A percentile compares a stretch with the other conserved stretches of the same genome.
These are phyloP conservation scores for Drosophila parabipectinata DNA, from an alignment of 1,140 invertebrate genomes.

Conservation along the genomic window DNA sequence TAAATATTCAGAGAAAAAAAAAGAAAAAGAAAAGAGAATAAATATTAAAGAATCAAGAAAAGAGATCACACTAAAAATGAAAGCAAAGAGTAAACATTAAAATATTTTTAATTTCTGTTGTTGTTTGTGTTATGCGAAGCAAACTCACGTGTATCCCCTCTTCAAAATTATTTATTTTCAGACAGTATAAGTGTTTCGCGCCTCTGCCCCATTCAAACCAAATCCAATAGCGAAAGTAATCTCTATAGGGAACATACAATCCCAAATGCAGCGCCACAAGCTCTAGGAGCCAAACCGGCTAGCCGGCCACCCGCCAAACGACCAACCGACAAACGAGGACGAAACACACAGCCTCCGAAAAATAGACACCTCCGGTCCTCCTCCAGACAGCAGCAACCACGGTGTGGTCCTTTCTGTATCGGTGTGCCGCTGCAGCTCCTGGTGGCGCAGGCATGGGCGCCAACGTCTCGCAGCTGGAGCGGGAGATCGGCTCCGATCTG, in stretches of 20 bases:
- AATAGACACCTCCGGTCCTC: neutral
- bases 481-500: constrained; percentile 98
- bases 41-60: constrained; percentile 13
- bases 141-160: constrained; percentile 83
- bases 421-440: constrained; percentile 75
- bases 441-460: constrained; percentile 89
- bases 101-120: constrained; percentile 70
- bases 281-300: constrained; percentile 12
- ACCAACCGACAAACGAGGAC: constrained; percentile 18
- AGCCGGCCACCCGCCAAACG: constrained; percentile 14
- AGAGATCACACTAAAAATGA: constrained; percentile 37
- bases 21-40: constrained; percentile 14
- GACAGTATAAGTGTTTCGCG: constrained; percentile 74
- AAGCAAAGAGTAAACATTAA: constrained; percentile 57
- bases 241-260: constrained; percentile 24
- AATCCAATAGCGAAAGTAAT: constrained; percentile 57
- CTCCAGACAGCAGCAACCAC: constrained; percentile 52
- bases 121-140: constrained; percentile 78
- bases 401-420: constrained; percentile 76
- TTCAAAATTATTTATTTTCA: constrained; percentile 84
- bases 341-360: constrained; percentile 11
- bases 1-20: constrained; percentile 21
- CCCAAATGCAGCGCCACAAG: constrained; percentile 37
- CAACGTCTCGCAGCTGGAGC: constrained; percentile 98
- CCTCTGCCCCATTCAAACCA: constrained; percentile 48